These are phyloP conservation scores for Digitonthophagus gazella DNA, from an alignment of 2,888 invertebrate genomes.

Conservation along the genomic window DNA sequence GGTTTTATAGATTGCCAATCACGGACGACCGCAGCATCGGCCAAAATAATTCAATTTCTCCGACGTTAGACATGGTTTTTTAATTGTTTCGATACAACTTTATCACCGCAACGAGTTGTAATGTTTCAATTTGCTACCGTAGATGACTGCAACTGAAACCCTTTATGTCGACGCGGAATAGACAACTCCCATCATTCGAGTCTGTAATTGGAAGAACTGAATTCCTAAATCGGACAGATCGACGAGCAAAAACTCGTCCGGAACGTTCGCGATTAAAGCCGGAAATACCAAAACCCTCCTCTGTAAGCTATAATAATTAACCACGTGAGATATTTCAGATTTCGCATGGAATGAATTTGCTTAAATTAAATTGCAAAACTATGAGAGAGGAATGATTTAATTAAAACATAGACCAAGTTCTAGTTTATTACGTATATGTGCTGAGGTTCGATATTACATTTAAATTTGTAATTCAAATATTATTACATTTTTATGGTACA, in stretches of 20 bases:
- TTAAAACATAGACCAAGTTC: background rate
- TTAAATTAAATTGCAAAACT: background rate
- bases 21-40: background rate
- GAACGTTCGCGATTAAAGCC: background rate
- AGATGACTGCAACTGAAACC: background rate
- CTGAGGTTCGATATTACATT: too few species aligned
- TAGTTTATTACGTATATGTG: too few species aligned
- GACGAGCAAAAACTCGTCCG: background rate
- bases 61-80: background rate
- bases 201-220: background rate
- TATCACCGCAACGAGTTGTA: background rate
- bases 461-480: too few species aligned
- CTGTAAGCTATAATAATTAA: background rate
- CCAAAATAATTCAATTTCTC: background rate
- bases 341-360: background rate
- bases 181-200: background rate
- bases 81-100: background rate
- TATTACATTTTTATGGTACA: too few species aligned
- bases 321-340: background rate
- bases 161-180: background rate
- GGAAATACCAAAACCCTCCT: background rate
- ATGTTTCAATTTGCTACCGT: background rate
- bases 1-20: background rate
- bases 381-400: background rate
- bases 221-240: background rate